Base-by-base conservation (phyloP, 2,113 vertebrate genomes). In the Eulacestoma nigropectus region DNA sequence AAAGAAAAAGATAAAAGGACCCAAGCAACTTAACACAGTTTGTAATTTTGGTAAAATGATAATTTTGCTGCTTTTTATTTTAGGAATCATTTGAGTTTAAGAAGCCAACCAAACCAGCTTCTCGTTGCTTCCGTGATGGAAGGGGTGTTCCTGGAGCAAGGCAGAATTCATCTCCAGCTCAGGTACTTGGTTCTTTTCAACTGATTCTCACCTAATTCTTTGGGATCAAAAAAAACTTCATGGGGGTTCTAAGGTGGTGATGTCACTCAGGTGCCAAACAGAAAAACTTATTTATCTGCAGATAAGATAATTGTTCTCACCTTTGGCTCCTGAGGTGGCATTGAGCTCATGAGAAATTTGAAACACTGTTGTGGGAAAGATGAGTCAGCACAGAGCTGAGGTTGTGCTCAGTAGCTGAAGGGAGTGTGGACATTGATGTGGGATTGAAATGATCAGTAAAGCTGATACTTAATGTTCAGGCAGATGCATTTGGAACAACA, bases 41-140 rank as follows among this genome's bases (percentile, higher is more conserved):
- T 18, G 21, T 75, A 8, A 6, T 26, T 80, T 30, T 44, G 64
- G 7, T 44, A 5, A 56, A 72, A 39, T 9, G 13, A 30, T 80
- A 0, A 0, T n/a, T 93, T 69, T 70, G 77, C 37, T 91, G 5
- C 1, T 73, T n/a, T 50, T 63, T 23, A 5, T 44, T 69, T 22
- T 80, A 99, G 99, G 99, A 99, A 90, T 92, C 97, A 1, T 99
- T 99, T 97, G 98, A 99, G 87, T 99, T 99, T 95, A 99, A 99
- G 98, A 99, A 99, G 90, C 99, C 99, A 44, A 86, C 96, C 52
- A 97, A 98, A 67, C 99, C 99, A 16, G 98, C 88, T 16, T 98
- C 98, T 16, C 98, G 99, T 33, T 91, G 96, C 55, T 95, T 88
- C 88, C 74, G 83, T 16, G 97, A 97, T 11, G 60, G 97, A 33